Base-by-base conservation (phyloP, 37 sponge, comb jelly and placozoan species). In the Diacarnus erythraeanus region DNA sequence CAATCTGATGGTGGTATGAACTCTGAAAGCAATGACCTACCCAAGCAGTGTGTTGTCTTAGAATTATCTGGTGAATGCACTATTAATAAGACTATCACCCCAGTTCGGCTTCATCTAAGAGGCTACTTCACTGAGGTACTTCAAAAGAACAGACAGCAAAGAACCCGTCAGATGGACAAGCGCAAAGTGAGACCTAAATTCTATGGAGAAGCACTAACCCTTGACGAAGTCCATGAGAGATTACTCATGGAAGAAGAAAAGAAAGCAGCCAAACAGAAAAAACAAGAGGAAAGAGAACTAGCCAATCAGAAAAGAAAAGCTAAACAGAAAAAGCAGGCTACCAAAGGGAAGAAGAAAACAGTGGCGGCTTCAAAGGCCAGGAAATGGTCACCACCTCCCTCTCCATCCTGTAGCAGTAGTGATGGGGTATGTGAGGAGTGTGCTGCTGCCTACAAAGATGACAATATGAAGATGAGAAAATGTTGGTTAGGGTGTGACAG, bases 191-290 rank as follows among this genome's bases (percentile, higher is more conserved):
- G 42, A 27, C 78, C 82, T 36, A 8, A 31, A 1, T 87, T 74
- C 36, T 87, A 87, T 79, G 87, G 87, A 34, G 80, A 86, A 44
- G 75, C 80, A 43, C 74, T 86, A 0, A 87, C 88, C 21, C 21
- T 64, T 25, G 88, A 87, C 76, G 77, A 87, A 34, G 36, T 75
- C 0, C 18, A 57, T 8, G 20, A 25, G 20, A 61, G 20, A 27
- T 5, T 23, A 61, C n/a, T 5, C 30, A 61, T 4, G 8, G 30
- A 15, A 27, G 64, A 61, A 61, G 64, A 23, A 29, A 61, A 27
- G 64, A 61, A 61, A 27, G 30, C 9, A 27, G 64, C 9, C 5
- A 27, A 27, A 61, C 9, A 61, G 30, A 25, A 61, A 61, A 25
- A 27, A 27, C 6, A 61, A 61, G 20, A 6, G 64, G 9, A 6